Conservation (phyloP, 37 sponge, comb jelly and placozoan species). For the Beroe ovata region DNA sequence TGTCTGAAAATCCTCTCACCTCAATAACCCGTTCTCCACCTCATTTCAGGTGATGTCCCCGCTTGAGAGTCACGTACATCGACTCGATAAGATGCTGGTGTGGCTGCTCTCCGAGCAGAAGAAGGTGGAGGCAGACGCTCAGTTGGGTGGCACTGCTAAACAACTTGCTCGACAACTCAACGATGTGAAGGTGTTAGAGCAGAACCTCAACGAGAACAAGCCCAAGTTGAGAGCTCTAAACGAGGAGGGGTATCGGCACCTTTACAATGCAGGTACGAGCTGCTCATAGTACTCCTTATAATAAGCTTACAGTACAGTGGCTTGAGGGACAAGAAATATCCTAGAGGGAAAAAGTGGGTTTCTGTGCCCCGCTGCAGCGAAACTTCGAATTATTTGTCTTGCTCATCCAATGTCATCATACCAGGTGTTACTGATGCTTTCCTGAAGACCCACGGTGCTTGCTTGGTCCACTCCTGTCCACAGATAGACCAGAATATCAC, state of each 20-base stretch:
- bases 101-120: constrained; percentile 39
- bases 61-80: constrained; percentile 35
- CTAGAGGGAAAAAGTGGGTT: too few relatives aligned
- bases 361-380: too few relatives aligned
- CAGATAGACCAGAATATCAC: constrained; percentile 50
- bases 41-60: constrained; percentile 31
- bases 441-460: constrained; percentile 63
- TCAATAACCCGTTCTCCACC: too few relatives aligned
- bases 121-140: constrained; percentile 55
- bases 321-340: too few relatives aligned
- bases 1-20: too few relatives aligned
- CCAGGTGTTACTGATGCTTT: constrained; percentile 60
- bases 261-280: constrained; percentile 12
- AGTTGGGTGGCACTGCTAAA: constrained; percentile 35
- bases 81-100: constrained; percentile 23
- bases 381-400: too few relatives aligned
- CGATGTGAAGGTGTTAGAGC: constrained; percentile 21
- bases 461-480: constrained; percentile 37
- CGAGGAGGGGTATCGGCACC: constrained; percentile 42
- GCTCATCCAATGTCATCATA: too few relatives aligned
- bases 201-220: constrained; percentile 26
- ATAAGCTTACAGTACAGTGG: too few relatives aligned
- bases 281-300: too few relatives aligned
- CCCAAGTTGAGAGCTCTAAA: constrained; percentile 1
- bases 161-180: constrained; percentile 56